Evolutionary conservation across 2,888 invertebrate species (phyloP).

Genomic region (Sisyra terminalis): DNA sequence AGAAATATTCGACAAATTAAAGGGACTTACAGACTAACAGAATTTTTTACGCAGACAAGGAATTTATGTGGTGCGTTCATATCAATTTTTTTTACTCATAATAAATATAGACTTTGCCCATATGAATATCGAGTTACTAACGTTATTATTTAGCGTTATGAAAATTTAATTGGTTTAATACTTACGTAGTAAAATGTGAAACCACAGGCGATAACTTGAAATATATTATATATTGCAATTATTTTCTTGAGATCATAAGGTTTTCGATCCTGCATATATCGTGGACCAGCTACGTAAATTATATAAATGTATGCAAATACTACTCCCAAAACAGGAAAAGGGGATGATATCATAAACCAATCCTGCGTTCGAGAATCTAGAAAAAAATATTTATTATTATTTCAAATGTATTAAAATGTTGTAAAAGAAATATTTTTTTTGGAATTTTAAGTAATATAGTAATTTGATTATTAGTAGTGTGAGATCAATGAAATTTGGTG

Average conservation of each 20-base stretch:
- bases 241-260: conserved; percentile 46
- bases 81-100: too few species aligned
- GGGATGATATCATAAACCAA: conserved; percentile 35
- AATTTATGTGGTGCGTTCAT: too few species aligned
- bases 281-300: conserved; percentile 33
- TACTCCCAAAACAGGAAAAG: conserved; percentile 28
- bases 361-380: conserved; percentile 29
- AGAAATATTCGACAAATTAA: too few species aligned
- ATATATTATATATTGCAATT: conserved; percentile 62
- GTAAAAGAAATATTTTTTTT: not conserved
- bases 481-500: too few species aligned
- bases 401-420: not conserved
- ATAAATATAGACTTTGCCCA: too few species aligned
- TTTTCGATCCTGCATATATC: conserved; percentile 49
- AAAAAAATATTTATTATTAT: conserved; percentile 2
- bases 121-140: too few species aligned
- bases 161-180: too few species aligned
- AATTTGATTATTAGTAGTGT: too few species aligned
- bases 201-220: conserved; percentile 57
- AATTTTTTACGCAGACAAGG: too few species aligned
- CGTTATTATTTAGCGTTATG: too few species aligned
- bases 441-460: too few species aligned
- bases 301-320: conserved; percentile 30
- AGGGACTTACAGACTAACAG: too few species aligned
- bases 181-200: conserved; percentile 53